Evolutionary conservation across 2,888 invertebrate species (phyloP).

Genomic region (Nomada lathburiana): DNA sequence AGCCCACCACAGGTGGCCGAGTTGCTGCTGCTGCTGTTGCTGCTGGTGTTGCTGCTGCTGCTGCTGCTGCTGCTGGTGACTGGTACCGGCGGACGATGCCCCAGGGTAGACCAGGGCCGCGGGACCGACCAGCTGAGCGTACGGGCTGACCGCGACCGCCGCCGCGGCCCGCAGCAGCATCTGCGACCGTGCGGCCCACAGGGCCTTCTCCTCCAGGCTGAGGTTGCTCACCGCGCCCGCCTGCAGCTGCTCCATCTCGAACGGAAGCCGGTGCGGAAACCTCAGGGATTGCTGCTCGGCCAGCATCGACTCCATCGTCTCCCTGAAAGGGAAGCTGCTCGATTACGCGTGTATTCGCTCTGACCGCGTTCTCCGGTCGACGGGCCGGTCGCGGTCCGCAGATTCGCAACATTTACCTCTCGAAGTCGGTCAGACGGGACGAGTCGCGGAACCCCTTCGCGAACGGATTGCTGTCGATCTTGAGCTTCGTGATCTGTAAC

Average conservation of each 20-base stretch:
- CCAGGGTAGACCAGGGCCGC: conserved; percentile 85
- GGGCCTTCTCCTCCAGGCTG: conserved; percentile 91
- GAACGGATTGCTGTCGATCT: conserved; percentile 94
- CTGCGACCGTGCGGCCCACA: conserved; percentile 91
- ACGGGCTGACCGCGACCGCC: conserved; percentile 86
- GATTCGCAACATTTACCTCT: conserved; percentile 86
- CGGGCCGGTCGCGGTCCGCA: background rate
- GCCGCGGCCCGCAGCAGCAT: conserved; percentile 90
- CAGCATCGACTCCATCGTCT: conserved; percentile 95
- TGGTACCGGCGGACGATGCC: conserved; percentile 77
- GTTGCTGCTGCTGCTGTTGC: conserved; percentile 75
- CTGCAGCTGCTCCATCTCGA: conserved; percentile 87
- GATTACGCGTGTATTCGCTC: conserved; percentile 76
- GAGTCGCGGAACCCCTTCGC: conserved; percentile 94
- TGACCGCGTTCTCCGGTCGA: background rate
- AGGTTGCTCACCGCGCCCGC: conserved; percentile 88
- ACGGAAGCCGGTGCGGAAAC: conserved; percentile 91
- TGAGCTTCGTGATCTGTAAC: conserved; percentile 92
- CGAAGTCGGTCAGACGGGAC: conserved; percentile 91
- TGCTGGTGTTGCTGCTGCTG: conserved; percentile 75
- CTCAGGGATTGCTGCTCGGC: conserved; percentile 94
- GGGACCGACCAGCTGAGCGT: conserved; percentile 85
- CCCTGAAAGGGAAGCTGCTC: conserved; percentile 87
- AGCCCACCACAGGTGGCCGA: conserved; percentile 82
- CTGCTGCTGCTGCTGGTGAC: conserved; percentile 78